Evolutionary conservation across 2,888 invertebrate species (phyloP).

Genomic region (Byasa hedistus): DNA sequence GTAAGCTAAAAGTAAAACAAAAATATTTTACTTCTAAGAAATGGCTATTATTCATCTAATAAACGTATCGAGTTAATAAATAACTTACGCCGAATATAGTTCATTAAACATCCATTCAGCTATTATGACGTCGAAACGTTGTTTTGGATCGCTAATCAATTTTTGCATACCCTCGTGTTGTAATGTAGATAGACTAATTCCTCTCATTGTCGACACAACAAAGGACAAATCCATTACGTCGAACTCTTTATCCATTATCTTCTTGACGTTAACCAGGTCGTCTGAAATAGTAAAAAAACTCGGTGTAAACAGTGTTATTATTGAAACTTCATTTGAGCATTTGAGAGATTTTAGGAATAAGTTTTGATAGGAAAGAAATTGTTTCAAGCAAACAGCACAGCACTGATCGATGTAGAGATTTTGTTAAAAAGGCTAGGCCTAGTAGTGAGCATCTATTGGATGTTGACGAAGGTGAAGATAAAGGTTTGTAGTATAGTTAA

Average conservation of each 20-base stretch:
- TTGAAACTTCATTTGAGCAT: too few species aligned
- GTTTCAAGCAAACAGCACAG: too few species aligned
- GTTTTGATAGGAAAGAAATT: too few species aligned
- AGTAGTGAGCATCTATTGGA: too few species aligned
- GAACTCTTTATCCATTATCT: conserved; percentile 6
- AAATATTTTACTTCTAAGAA: too few species aligned
- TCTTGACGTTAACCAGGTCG: background rate
- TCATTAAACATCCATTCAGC: conserved; percentile 49
- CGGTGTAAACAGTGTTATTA: too few species aligned
- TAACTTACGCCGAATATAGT: conserved; percentile 42
- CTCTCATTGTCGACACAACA: background rate
- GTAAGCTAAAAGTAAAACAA: background rate
- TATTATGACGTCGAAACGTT: conserved; percentile 47
- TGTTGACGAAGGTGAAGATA: too few species aligned
- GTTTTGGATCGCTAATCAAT: conserved; percentile 40
- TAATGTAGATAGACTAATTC: background rate
- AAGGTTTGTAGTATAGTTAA: too few species aligned
- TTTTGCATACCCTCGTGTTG: conserved; percentile 31
- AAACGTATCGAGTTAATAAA: background rate
- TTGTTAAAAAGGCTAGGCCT: too few species aligned
- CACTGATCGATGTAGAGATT: too few species aligned
- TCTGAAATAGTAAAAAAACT: background rate
- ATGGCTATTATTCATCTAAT: too few species aligned
- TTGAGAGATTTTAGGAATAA: too few species aligned
- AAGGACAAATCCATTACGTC: background rate